Evolutionary conservation across 2,113 vertebrate genomes (phyloP).

Genomic region (Pristiophorus japonicus): DNA sequence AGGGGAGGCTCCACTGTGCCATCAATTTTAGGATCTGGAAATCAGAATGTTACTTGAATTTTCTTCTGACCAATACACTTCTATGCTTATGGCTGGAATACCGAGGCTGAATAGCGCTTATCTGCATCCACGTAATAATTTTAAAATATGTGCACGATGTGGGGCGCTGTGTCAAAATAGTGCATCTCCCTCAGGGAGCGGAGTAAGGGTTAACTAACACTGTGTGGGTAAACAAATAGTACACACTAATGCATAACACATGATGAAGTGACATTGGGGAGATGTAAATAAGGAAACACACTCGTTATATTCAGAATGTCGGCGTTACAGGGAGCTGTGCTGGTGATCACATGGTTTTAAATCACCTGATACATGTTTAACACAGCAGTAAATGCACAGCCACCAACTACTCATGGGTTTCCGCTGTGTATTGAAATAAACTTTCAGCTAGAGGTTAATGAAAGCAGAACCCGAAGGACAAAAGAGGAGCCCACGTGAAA

Average conservation of each 20-base stretch:
- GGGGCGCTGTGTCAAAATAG: not conserved
- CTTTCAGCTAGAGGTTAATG: not conserved
- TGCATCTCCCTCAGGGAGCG: not conserved
- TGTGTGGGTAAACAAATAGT: not conserved
- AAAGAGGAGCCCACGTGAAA: not conserved
- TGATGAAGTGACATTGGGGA: not conserved
- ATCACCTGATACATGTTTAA: not conserved
- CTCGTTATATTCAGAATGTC: not conserved
- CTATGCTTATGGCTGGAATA: not conserved
- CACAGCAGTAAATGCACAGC: not conserved
- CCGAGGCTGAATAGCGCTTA: not conserved
- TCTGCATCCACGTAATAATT: not conserved
- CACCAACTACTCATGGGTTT: not conserved
- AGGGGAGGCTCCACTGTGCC: not conserved
- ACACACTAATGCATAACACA: not conserved
- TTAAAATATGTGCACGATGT: not conserved
- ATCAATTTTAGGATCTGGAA: not conserved
- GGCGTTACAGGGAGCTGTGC: not conserved
- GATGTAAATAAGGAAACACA: not conserved
- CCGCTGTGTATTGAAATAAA: not conserved
- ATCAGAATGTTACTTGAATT: not conserved
- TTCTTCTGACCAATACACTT: not conserved
- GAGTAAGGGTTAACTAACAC: not conserved
- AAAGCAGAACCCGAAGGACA: not conserved
- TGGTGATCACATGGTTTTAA: not conserved